Base-by-base conservation (phyloP, 2,113 vertebrate species). In the Calypte anna region DNA sequence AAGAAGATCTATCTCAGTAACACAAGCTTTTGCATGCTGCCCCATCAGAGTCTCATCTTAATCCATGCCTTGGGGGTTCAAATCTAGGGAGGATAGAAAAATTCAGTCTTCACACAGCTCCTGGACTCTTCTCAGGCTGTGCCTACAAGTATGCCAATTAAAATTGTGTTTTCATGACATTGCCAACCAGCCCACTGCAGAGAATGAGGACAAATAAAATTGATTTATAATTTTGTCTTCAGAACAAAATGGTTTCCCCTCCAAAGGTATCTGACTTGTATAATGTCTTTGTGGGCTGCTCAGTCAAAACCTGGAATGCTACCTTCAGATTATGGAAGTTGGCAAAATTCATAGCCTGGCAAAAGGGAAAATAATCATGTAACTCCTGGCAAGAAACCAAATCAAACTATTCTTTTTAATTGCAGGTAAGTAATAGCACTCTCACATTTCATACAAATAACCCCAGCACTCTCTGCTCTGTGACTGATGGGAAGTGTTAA, bases 381-480 rank as follows among this genome's bases (percentile, higher is more conserved):
- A 96, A 86, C 91, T 94, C 81, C 79, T 28, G 87, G 96, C 95
- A 80, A 57, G 43, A 90, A 93, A 96, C 96, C 96, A 98, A 97
- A 96, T 96, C 85, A 98, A 97, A 96, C 96, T 94, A 93, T 94
- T 97, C 84, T 82, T 96, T 95, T 97, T 97, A 97, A 98, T 98
- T 97, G 96, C 96, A 97, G 97, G 95, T 97, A 97, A 96, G 95
- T 97, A 96, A 97, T 95, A 96, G 79, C 84, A 85, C 93, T 96
- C 94, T 97, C 95, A 84, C 73, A 97, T 97, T 97, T 97, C 96
- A 97, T 91, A 86, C 82, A 88, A 96, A 96, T 96, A 95, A 96
- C 53, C 30, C 97, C 97, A 98, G 93, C 88, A 87, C 91, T 88
- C 94, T 92, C 85, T 79, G 92, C 82, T 58, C 80, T 68, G 53